phyloP scores from a whole-genome alignment of 2,797 vertebrate species.

The Cryptoblepharus egeriae region DNA sequence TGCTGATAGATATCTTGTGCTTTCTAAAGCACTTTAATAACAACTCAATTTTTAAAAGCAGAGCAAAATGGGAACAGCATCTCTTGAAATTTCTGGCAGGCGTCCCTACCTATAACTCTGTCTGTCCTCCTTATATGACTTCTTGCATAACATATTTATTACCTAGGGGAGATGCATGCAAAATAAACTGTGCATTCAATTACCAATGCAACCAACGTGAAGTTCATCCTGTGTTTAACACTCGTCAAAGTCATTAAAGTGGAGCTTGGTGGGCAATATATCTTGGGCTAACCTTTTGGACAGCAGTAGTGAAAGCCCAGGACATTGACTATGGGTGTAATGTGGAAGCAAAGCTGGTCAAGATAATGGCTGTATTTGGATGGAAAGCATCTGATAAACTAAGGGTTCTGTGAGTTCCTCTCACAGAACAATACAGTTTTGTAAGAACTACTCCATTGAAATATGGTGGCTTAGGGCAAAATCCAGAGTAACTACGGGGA shows the following conservation, averaged over 20 bases:
- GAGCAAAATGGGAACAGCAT: background rate
- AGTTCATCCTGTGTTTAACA: background rate
- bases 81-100: background rate
- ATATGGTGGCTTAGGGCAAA: too few species aligned
- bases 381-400: too few species aligned
- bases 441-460: too few species aligned
- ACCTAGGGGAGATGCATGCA: background rate
- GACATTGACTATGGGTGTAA: background rate
- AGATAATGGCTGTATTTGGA: too few species aligned
- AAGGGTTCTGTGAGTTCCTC: too few species aligned
- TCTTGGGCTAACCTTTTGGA: slow-evolving; percentile 1
- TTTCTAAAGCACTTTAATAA: background rate
- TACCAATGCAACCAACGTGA: background rate
- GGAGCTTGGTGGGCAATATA: background rate
- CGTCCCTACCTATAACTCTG: background rate
- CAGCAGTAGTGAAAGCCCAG: background rate
- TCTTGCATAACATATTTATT: background rate
- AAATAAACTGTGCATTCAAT: background rate
- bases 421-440: too few species aligned
- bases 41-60: background rate
- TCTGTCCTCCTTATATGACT: background rate
- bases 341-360: too few species aligned
- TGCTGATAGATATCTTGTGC: background rate
- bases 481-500: too few species aligned
- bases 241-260: background rate